Conservation (phyloP, 2,113 vertebrate species). For the Notothenia coriiceps region DNA sequence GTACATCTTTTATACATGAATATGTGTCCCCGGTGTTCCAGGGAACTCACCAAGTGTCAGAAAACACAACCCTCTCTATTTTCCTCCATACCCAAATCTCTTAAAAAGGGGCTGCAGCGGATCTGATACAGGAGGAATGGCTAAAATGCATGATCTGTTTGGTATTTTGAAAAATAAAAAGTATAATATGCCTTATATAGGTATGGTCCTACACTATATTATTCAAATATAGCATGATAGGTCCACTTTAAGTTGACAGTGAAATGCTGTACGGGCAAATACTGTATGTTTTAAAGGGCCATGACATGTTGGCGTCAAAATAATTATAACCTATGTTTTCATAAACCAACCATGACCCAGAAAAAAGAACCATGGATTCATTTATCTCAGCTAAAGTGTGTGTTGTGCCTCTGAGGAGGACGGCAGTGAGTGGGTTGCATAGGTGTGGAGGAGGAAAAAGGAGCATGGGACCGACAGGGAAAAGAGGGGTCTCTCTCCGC, state of each 20-base stretch:
- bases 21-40: no score
- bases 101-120: no score
- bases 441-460: conserved; percentile 32
- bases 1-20: no score
- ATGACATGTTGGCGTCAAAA: neutral
- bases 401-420: conserved; percentile 20
- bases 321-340: conserved; percentile 12
- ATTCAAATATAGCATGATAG: no score
- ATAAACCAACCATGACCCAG: conserved; percentile 39
- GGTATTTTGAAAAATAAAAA: no score
- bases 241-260: neutral
- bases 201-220: no score
- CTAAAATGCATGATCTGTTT: no score
- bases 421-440: conserved; percentile 31
- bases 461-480: conserved; percentile 38
- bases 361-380: conserved; percentile 37
- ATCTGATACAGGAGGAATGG: no score
- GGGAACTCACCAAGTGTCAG: no score
- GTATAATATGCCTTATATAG: no score
- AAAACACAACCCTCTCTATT: no score
- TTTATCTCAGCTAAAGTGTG: conserved; percentile 42
- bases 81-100: no score
- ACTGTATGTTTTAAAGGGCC: neutral
- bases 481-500: conserved; percentile 44
- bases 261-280: conserved; percentile 8